Evolutionary conservation across 2,888 invertebrate species (phyloP).

Genomic region (Ochropacha duplaris): DNA sequence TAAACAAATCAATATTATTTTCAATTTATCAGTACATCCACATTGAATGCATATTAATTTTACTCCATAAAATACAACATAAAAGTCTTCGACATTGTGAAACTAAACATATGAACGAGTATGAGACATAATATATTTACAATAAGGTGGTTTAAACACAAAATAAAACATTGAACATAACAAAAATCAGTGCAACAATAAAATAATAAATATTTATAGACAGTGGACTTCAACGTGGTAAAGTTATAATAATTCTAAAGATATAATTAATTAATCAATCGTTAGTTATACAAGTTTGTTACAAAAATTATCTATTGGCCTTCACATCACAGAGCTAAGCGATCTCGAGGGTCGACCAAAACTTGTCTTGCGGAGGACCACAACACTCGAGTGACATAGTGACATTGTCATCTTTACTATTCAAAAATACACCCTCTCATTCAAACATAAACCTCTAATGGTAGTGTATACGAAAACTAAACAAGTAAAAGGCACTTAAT

Average conservation of each 20-base stretch:
- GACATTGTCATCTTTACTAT: conserved; percentile 10
- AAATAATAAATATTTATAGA: conserved; percentile 80
- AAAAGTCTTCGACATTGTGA: conserved; percentile 71
- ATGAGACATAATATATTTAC: conserved; percentile 75
- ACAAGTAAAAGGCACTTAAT: conserved; percentile 29
- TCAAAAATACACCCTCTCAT: conserved; percentile 21
- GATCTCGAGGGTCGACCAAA: conserved; percentile 57
- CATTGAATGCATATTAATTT: conserved; percentile 74
- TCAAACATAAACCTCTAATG: conserved; percentile 24
- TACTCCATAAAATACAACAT: conserved; percentile 72
- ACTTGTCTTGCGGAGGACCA: conserved; percentile 26
- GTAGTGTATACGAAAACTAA: conserved; percentile 10
- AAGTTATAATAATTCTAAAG: conserved; percentile 72
- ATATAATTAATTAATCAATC: conserved; percentile 60
- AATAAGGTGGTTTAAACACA: conserved; percentile 76
- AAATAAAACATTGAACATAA: conserved; percentile 80
- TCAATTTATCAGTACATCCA: conserved; percentile 82
- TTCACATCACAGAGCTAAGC: conserved; percentile 80
- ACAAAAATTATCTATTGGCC: conserved; percentile 80
- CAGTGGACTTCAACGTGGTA: conserved; percentile 79
- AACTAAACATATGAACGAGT: conserved; percentile 72
- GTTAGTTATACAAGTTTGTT: conserved; percentile 78
- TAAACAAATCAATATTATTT: conserved; percentile 84
- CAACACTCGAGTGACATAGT: conserved; percentile 11
- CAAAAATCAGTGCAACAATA: conserved; percentile 81